Base-by-base conservation (phyloP, 1,140 invertebrate species). In the Zaprionus davidi region DNA sequence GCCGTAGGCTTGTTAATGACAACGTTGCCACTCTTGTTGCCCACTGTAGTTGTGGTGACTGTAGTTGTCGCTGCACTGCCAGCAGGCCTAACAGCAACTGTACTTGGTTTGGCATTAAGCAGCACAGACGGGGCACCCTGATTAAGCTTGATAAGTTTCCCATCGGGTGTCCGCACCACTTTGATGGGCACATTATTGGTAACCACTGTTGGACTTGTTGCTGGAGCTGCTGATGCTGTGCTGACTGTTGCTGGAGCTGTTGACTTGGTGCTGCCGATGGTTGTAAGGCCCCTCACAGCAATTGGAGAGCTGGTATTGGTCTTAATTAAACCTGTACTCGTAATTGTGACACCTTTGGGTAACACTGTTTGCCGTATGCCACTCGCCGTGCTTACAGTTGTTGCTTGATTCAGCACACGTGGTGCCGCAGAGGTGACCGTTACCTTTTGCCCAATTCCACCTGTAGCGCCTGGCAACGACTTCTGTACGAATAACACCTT, bases 161-260 rank as follows among this genome's bases (percentile, higher is more conserved):
- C 91, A 78, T 85, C 91, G 1, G 85, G 28, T 5, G 82, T 88
- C 3, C 88, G 88, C 22, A 92, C 68, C 7, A 92, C 70, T 49
- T 92, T 90, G 11, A 92, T 75, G 12, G 80, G 69, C 51, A 87
- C 59, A 51, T 53, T 71, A 17, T 63, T 68, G 24, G 20, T 60
- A 0, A 60, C 17, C 9, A 24, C 57, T 28, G 66, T 41, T 31
- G 65, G 12, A 31, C 49, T 66, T 7, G 34, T 55, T 11, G 46
- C 11, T 51, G 11, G 9, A 22, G 56, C 31, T 41, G 22, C 24
- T 12, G 58, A 34, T 55, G 49, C 31, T 63, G 58, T 13, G 12
- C 44, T 22, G 6, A 31, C 22, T 9, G 49, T 13, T 66, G 51
- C 12, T 24, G 46, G 20, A 51, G 46, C 31, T 15, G 57, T n/a